Percentiles rank a stretch among this genome's conserved stretches.
Evolutionary conservation across 2,888 invertebrate species (phyloP).

Genomic region (Thera obeliscata): DNA sequence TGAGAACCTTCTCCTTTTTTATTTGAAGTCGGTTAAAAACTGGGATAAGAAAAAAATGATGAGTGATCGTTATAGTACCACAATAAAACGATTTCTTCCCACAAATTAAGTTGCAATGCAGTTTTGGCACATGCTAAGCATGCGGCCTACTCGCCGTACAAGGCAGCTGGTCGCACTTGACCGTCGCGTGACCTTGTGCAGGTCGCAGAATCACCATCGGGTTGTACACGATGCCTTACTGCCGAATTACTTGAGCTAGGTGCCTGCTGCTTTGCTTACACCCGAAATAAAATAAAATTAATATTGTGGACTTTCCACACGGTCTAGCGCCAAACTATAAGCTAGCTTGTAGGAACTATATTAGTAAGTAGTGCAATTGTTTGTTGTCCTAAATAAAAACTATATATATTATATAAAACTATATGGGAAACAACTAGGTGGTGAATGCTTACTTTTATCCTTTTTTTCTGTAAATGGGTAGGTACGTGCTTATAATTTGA

Average conservation of each 20-base stretch:
- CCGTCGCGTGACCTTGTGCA: constrained; percentile 49
- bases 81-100: constrained; percentile 15
- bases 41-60: background rate
- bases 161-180: constrained; percentile 67
- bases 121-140: constrained; percentile 32
- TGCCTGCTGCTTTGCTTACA: background rate
- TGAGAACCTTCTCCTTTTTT: too few relatives aligned
- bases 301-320: too few relatives aligned
- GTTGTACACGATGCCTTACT: constrained; percentile 1
- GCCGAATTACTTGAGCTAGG: background rate
- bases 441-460: too few relatives aligned
- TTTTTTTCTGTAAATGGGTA: too few relatives aligned
- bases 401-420: too few relatives aligned
- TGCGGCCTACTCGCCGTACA: constrained; percentile 40
- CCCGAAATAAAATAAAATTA: background rate
- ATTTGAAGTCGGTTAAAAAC: too few relatives aligned
- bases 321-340: too few relatives aligned
- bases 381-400: too few relatives aligned
- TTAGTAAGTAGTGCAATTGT: too few relatives aligned
- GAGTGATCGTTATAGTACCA: constrained; percentile 1
- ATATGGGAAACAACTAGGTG: too few relatives aligned
- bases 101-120: constrained; percentile 18
- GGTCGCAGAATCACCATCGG: constrained; percentile 16
- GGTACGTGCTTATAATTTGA: too few relatives aligned
- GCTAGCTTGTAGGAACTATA: too few relatives aligned